Percentiles rank a stretch among this genome's conserved stretches.
Evolutionary conservation across 2,888 invertebrate genomes (phyloP).

Genomic region (Brachyptera putata): DNA sequence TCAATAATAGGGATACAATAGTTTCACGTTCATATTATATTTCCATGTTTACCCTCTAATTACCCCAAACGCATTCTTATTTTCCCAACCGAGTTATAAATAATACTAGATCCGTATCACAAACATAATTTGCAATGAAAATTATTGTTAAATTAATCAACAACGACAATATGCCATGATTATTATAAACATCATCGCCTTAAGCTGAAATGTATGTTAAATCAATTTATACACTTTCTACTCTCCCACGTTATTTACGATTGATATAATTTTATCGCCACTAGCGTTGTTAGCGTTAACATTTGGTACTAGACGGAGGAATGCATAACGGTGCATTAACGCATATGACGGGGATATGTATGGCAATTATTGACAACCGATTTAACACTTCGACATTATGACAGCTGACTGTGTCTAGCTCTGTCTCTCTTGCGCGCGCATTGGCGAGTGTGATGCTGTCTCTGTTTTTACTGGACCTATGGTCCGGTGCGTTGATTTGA

Average conservation of each 20-base stretch:
- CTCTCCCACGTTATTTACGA: constrained; percentile 3
- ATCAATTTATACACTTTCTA: background rate
- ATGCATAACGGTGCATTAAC: background rate
- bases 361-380: constrained; percentile 31
- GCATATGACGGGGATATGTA: background rate
- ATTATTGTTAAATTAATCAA: constrained; percentile 11
- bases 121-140: constrained; percentile 2
- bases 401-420: constrained; percentile 27
- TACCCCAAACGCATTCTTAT: background rate
- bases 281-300: background rate
- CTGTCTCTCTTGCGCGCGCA: background rate
- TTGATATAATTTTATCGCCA: too few species aligned
- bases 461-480: too few species aligned
- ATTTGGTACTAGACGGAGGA: background rate
- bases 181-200: background rate
- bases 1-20: too few species aligned
- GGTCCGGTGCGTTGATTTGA: too few species aligned
- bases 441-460: too few species aligned
- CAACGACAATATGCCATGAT: constrained; percentile 1
- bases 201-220: background rate
- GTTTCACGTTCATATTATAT: too few species aligned
- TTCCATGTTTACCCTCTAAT: too few species aligned
- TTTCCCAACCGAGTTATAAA: background rate
- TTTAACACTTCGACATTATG: constrained; percentile 31
- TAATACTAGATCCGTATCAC: background rate